Evolutionary conservation across 2,113 vertebrate genomes (phyloP).

Genomic region (Neoarius graeffei): DNA sequence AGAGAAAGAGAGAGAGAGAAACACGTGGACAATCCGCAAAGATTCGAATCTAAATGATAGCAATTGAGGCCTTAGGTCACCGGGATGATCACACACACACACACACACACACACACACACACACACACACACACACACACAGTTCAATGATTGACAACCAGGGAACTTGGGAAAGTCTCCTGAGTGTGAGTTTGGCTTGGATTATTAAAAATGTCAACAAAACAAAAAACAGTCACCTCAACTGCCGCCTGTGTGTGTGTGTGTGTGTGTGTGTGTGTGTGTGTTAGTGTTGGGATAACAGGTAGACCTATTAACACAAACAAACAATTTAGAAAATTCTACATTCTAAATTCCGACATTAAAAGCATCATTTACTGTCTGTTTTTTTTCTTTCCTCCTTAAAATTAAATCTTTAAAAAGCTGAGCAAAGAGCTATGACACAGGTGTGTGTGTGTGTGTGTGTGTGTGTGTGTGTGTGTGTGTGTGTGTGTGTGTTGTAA

Average conservation of each 20-base stretch:
- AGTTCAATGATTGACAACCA: constrained; percentile 38
- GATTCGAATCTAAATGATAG: constrained; percentile 46
- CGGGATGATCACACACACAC: constrained; percentile 30
- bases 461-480: not conserved
- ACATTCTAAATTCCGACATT: too few species aligned
- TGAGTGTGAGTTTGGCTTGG: not conserved
- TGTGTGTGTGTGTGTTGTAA: not conserved
- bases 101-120: not conserved
- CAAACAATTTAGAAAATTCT: not conserved
- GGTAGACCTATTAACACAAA: not conserved
- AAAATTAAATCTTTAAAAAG: not conserved
- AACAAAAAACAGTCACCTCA: not conserved
- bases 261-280: too few species aligned
- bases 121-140: not conserved
- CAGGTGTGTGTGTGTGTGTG: not conserved
- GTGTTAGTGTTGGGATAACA: not conserved
- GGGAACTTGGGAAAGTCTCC: too few species aligned
- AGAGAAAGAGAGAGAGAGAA: constrained; percentile 31
- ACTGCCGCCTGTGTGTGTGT: not conserved
- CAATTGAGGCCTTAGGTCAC: constrained; percentile 55
- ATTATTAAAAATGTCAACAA: constrained; percentile 28
- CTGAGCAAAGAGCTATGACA: not conserved
- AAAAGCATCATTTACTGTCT: not conserved
- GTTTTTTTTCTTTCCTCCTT: not conserved
- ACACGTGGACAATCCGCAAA: constrained; percentile 66